phyloP scores from a whole-genome alignment of 2,888 invertebrate genomes.

The Andrena minutula region DNA sequence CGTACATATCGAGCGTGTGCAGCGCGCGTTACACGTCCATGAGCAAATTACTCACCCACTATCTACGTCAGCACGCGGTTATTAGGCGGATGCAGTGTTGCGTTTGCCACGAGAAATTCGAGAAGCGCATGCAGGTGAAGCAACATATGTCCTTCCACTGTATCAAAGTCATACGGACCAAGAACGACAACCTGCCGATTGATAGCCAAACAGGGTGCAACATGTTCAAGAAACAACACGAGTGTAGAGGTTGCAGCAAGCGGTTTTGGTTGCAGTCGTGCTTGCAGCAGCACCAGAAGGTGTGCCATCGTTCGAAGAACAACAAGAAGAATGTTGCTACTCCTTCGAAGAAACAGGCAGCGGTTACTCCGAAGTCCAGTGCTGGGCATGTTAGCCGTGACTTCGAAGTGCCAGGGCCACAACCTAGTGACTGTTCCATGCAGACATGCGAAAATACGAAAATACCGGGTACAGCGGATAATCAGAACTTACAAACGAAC shows the following conservation, averaged over 20 bases:
- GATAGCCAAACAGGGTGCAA: constrained; percentile 52
- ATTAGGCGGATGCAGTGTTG: constrained; percentile 59
- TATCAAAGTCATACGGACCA: constrained; percentile 46
- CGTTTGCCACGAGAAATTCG: constrained; percentile 57
- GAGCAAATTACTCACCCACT: constrained; percentile 62
- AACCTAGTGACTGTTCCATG: neutral
- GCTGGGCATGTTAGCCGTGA: neutral
- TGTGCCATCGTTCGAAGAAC: constrained; percentile 10
- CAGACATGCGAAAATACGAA: neutral
- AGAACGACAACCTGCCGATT: constrained; percentile 34
- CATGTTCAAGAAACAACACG: constrained; percentile 21
- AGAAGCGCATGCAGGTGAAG: constrained; percentile 18
- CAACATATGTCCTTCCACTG: constrained; percentile 66
- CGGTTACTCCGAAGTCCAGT: neutral
- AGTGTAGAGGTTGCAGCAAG: constrained; percentile 46
- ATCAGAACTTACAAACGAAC: neutral
- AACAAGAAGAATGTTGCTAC: neutral
- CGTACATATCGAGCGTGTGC: constrained; percentile 70
- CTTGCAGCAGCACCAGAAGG: constrained; percentile 37
- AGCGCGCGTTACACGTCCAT: constrained; percentile 53
- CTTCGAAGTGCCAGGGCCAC: neutral
- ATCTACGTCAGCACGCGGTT: constrained; percentile 56
- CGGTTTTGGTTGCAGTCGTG: constrained; percentile 48
- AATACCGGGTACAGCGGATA: neutral
- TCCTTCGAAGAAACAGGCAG: neutral